phyloP scores from a whole-genome alignment of 2,888 invertebrate genomes.

The Pachydiplax longipennis region DNA sequence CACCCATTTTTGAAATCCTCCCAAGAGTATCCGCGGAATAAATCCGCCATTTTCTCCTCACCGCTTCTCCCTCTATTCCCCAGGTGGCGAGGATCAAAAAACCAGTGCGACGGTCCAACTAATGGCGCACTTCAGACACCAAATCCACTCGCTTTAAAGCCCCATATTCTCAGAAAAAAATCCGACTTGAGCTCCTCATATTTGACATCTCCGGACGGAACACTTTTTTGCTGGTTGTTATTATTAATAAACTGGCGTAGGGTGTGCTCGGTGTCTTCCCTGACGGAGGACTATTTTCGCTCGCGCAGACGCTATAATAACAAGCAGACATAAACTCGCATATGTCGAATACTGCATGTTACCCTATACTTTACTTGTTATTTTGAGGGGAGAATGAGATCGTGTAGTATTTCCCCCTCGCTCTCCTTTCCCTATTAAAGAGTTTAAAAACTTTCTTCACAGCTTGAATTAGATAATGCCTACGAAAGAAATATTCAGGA shows the following conservation, averaged over 20 bases:
- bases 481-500: too few relatives aligned
- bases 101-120: conserved; percentile 13
- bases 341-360: not conserved
- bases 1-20: not conserved
- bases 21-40: not conserved
- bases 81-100: conserved; percentile 26
- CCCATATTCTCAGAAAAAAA: not conserved
- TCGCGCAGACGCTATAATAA: not conserved
- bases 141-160: not conserved
- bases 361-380: not conserved
- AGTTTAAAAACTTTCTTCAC: not conserved
- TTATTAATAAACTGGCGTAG: not conserved
- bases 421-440: not conserved
- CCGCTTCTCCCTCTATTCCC: conserved; percentile 8
- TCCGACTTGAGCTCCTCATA: not conserved
- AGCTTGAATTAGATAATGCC: too few relatives aligned
- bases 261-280: not conserved
- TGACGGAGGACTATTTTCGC: not conserved
- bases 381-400: not conserved
- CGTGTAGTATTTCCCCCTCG: not conserved
- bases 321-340: not conserved
- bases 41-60: not conserved
- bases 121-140: not conserved
- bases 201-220: not conserved
- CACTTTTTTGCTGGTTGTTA: not conserved